A percentile compares a stretch with the other conserved stretches of the same genome.
These are phyloP conservation scores for Drosophila yakuba DNA, from an alignment of 1,140 invertebrate species.

Conservation along the genomic window DNA sequence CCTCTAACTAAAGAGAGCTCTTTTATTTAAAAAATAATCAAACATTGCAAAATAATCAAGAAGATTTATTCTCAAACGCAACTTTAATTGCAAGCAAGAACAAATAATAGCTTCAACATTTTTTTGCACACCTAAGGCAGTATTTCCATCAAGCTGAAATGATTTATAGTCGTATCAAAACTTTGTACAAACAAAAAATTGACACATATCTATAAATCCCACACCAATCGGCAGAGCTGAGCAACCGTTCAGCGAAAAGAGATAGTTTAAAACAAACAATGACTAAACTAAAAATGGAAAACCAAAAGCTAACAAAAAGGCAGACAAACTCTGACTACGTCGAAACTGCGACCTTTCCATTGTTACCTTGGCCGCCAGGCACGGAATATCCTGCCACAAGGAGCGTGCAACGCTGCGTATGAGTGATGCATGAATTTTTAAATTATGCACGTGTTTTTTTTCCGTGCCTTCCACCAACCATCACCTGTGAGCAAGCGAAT, in stretches of 20 bases:
- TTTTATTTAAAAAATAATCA: not conserved
- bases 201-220: conserved; percentile 21
- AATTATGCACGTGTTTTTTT: conserved; percentile 73
- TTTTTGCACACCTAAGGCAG: not conserved
- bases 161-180: not conserved
- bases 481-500: conserved; percentile 53
- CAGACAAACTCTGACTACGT: conserved; percentile 15
- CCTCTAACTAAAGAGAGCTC: not conserved
- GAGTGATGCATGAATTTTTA: conserved; percentile 58
- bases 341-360: conserved; percentile 51
- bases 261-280: conserved; percentile 58
- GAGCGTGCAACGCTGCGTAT: conserved; percentile 50
- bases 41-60: not conserved
- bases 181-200: conserved; percentile 11
- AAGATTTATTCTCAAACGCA: not conserved
- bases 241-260: conserved; percentile 13
- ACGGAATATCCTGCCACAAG: conserved; percentile 11
- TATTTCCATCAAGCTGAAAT: not conserved
- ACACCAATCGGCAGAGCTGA: conserved; percentile 7
- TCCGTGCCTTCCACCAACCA: too few species aligned
- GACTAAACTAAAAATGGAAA: conserved; percentile 42
- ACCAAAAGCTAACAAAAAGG: conserved; percentile 5
- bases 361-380: conserved; percentile 66
- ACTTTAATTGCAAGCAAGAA: too few species aligned
- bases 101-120: too few species aligned